phyloP scores from a whole-genome alignment of 1,140 invertebrate genomes.

The Drosophila nannoptera region DNA sequence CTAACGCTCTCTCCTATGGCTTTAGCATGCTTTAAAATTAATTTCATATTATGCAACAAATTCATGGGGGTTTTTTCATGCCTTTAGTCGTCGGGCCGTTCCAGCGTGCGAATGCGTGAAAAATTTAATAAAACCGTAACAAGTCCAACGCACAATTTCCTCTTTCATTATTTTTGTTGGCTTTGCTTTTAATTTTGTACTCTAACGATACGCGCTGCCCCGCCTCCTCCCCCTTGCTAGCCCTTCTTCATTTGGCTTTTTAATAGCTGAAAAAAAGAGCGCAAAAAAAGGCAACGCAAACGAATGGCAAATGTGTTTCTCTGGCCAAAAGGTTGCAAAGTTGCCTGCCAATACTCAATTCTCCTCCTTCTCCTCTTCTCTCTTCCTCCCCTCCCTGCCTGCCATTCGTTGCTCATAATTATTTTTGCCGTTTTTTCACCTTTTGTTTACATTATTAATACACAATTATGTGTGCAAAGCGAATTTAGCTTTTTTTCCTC shows the following conservation, averaged over 20 bases:
- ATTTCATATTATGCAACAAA: slow-evolving; percentile 57
- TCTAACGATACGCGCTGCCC: slow-evolving; percentile 3
- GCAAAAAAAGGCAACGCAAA: slow-evolving; percentile 12
- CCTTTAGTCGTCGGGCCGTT: background rate
- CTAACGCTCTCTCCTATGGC: too few relatives aligned
- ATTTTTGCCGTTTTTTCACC: slow-evolving; percentile 19
- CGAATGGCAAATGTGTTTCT: slow-evolving; percentile 32
- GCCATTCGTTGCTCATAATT: slow-evolving; percentile 12
- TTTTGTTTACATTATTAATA: slow-evolving; percentile 73
- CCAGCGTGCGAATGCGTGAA: slow-evolving; percentile 27
- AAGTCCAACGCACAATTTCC: slow-evolving; percentile 32
- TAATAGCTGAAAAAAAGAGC: slow-evolving; percentile 32
- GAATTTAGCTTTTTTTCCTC: slow-evolving; percentile 48
- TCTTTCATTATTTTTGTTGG: background rate
- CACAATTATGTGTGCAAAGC: slow-evolving; percentile 42
- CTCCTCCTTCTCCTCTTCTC: background rate
- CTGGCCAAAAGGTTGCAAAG: slow-evolving; percentile 25
- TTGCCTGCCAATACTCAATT: slow-evolving; percentile 20
- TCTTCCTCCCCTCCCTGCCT: background rate
- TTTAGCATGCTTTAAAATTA: slow-evolving; percentile 29
- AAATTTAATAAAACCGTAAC: slow-evolving; percentile 43
- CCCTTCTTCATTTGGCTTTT: slow-evolving; percentile 15
- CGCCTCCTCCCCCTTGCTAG: background rate
- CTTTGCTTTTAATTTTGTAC: slow-evolving; percentile 2
- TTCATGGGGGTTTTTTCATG: slow-evolving; percentile 20